These are phyloP conservation scores for Australoheros scitulus DNA, from an alignment of 2,113 vertebrate genomes.

Conservation along the genomic window DNA sequence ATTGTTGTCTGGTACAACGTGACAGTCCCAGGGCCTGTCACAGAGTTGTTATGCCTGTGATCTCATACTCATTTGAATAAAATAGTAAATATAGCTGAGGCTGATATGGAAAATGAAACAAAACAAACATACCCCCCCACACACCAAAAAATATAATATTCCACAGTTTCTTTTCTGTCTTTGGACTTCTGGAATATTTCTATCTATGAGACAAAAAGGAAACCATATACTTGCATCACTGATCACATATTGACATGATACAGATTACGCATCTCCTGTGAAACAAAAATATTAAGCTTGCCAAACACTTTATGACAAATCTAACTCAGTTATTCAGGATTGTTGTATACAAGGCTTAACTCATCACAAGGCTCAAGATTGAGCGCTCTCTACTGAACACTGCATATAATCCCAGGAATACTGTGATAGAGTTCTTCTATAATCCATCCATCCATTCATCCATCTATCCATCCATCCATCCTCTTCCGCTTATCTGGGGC, in stretches of 20 bases:
- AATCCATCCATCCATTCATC: too few species aligned
- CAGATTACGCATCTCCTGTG: neutral
- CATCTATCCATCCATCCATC: too few species aligned
- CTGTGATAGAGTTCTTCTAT: conserved; percentile 10
- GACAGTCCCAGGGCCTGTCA: too few species aligned
- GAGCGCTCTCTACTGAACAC: neutral
- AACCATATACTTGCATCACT: neutral
- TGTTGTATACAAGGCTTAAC: neutral
- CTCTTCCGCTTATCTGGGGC: too few species aligned
- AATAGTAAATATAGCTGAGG: too few species aligned
- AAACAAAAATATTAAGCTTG: neutral
- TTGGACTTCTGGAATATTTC: neutral
- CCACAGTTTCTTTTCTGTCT: too few species aligned
- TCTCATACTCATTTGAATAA: too few species aligned
- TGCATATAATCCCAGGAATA: conserved; percentile 1
- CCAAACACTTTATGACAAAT: neutral
- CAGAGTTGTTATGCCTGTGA: too few species aligned
- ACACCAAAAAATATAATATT: too few species aligned
- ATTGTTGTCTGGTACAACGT: too few species aligned
- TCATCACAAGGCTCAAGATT: neutral
- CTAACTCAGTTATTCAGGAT: neutral
- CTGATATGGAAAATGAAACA: neutral
- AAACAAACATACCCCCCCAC: neutral
- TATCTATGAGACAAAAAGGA: neutral
- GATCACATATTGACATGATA: neutral